Base-by-base conservation (phyloP, 2,888 invertebrate species). In the Cynaeus angustus region DNA sequence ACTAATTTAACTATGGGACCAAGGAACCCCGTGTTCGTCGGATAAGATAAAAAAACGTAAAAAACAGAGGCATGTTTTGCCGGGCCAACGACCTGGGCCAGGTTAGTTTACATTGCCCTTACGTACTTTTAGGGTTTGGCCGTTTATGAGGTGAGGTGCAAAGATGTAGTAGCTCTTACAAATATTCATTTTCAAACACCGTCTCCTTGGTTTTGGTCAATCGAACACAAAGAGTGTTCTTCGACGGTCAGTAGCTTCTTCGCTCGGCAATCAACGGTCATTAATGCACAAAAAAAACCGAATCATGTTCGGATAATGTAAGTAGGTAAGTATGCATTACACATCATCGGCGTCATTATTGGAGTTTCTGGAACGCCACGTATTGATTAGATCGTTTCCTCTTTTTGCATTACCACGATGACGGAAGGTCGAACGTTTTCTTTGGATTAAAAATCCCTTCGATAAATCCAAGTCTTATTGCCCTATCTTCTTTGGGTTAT, bases 81-180 rank as follows among this genome's bases (percentile, higher is more conserved):
- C 75, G 78, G 81, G 78, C 76, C 81, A 79, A 77, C 79, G 81
- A 81, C 81, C 80, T 76, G 77, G 75, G 68, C 73, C 77, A 76
- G 77, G 76, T 78, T 77, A 72, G 72, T 78, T 77, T 75, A 74
- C 75, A 72, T 74, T 78, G 79, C 80, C 80, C 79, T 79, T 79
- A 78, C 77, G 72, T 74, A 79, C 74, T 74, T 73, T n/a, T 69
- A 75, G 74, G 73, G 74, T 72, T 71, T 72, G 67, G 70, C 52
- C 75, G 52, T 68, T 72, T 65, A 28, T n/a, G 67, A 72, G 73
- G 68, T 72, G 70, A 71, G 71, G 72, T 71, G 71, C 33, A 76
- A 72, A 71, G 41, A 10, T 33, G 52, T 14, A 13, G 30, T 52
- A 21, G 30, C 52, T 52, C 41, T 41, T 13, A 41, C 41, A 41